Evolutionary conservation across 2,113 vertebrate species (phyloP).

Genomic region (Sorex fumeus): DNA sequence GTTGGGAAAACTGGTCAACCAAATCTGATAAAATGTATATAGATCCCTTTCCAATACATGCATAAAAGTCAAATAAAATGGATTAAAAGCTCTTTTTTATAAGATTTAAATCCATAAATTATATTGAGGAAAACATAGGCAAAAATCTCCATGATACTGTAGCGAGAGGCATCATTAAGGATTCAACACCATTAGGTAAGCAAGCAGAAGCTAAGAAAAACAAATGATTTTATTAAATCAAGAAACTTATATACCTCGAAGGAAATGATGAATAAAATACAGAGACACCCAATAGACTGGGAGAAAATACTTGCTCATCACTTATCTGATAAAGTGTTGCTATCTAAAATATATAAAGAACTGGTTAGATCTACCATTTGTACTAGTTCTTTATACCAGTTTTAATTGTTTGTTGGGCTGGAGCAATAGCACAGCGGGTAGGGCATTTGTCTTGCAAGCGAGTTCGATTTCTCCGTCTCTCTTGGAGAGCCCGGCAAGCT

Average conservation of each 20-base stretch:
- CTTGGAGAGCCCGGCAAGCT: no score
- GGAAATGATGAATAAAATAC: not conserved
- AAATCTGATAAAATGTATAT: not conserved
- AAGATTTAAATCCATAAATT: not conserved
- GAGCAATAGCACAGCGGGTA: no score
- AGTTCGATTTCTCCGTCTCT: no score
- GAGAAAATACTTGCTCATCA: not conserved
- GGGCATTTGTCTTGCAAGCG: no score
- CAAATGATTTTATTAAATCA: not conserved
- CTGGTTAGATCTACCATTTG: no score
- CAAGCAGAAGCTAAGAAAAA: not conserved
- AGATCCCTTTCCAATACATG: not conserved
- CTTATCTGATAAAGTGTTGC: not conserved
- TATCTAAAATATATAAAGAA: no score
- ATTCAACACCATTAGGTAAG: not conserved
- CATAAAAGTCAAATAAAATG: not conserved
- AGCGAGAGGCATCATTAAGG: not conserved
- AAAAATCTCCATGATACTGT: not conserved
- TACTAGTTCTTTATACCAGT: no score
- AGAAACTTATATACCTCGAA: not conserved
- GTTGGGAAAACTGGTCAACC: not conserved
- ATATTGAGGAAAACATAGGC: not conserved
- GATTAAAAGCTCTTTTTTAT: not conserved
- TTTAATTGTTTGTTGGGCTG: no score
- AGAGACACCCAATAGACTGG: not conserved